Evolutionary conservation across 2,888 invertebrate genomes (phyloP), one percentile per base, ranked within the genome.

Genomic region (Pyrrhia umbra): DNA sequence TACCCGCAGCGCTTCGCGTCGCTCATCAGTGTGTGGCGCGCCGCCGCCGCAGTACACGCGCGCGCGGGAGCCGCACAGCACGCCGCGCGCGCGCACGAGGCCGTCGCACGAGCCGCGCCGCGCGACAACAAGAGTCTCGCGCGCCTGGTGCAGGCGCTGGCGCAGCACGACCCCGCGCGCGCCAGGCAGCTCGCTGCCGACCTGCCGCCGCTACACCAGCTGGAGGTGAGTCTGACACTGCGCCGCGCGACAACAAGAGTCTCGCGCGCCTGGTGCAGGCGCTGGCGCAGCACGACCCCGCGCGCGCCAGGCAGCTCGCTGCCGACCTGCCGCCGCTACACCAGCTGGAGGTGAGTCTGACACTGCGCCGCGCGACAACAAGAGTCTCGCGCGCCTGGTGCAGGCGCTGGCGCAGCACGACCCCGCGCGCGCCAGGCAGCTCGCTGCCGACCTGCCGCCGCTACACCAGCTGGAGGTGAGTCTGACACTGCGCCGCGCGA

Each of bases 81-180:
- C 0, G 95, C 96, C 73, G 96, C 71, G 8, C 10, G 27, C 0
- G 72, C 72, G 20, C 72, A 98, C 73, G 98, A 98, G 89, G 90
- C 91, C 2, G 84, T 86, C 16, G 95, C 98, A 9, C 96, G 96
- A 85, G 95, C 96, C 2, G 97, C 97, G 77, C 98, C 98, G 0
- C 94, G 95, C 42, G 98, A 99, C 92, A 96, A 95, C 73, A 97
- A 97, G 60, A 96, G 97, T 0, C 92, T 98, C 49, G 99, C 99
- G 1, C 97, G 99, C 73, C 95, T 99, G n/a, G 98, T 99, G 6
- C 96, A 98, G 70, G 98, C 98, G 1, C 98, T 99, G 86, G 96
- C 97, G 0, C 96, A 96, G 89, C 97, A 97, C 82, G 97, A 99
- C 91, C 97, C 97, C 3, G 92, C 93, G 6, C 96, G 97, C 79